Evolutionary conservation across 2,113 vertebrate genomes (phyloP), one percentile per base, ranked within the genome.

Genomic region (Oxyruncus cristatus): DNA sequence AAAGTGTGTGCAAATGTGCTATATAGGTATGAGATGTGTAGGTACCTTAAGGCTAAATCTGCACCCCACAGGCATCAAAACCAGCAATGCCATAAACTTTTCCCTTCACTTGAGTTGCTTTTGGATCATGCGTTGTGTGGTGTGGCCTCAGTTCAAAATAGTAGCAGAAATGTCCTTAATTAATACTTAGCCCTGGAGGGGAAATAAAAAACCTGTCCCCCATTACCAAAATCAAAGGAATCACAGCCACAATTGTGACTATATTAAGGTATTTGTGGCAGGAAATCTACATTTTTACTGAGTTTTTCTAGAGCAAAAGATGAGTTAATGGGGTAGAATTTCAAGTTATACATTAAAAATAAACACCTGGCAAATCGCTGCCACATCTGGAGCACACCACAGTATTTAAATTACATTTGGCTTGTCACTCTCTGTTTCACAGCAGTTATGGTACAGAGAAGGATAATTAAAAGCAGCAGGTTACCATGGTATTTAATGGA

Each of bases 401-500:
- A 92, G 92, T 96, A 96, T 98, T 98, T 97, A 96, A 97, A 97
- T 98, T 94, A 73, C 27, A 33, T 97, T 97, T 98, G 97, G 92
- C 97, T 97, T 95, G 85, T 97, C 97, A 88, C 73, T 88, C 66
- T 96, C 73, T 81, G 82, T 97, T 98, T 98, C 62, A 33, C 97
- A 98, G 97, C 87, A 97, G 96, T 96, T 97, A 94, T 3, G 14
- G 89, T 72, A 96, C 85, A 94, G 88, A 68, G 59, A 75, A 82
- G 28, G 94, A 94, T 98, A 98, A 98, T 97, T 97, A 97, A 97
- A 97, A 97, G 94, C 97, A 98, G 97, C 89, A 96, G 89, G 97
- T 98, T 98, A 75, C 98, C 97, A 97, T 98, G 95, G 97, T 55
- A 62, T 89, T 94, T 97, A 97, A 98, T 96, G 95, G 95, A 97